phyloP scores from a whole-genome alignment of 2,113 vertebrate species.

The Ctenomys sociabilis region DNA sequence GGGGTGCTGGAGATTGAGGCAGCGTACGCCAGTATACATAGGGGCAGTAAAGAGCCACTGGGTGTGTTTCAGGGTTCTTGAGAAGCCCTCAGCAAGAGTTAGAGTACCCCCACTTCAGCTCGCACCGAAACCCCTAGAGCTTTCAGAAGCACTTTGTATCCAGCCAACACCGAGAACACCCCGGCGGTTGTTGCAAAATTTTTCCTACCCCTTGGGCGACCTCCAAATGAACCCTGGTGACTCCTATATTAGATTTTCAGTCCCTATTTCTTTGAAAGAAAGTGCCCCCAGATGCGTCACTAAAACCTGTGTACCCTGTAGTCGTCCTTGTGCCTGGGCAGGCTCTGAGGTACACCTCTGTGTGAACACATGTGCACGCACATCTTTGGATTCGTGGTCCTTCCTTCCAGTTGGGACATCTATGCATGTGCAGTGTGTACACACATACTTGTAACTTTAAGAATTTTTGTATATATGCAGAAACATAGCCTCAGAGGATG shows the following conservation, averaged over 20 bases:
- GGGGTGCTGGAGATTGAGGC: constrained; percentile 35
- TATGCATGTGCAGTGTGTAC: not conserved
- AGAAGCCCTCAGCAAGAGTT: constrained; percentile 6
- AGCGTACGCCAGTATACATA: not conserved
- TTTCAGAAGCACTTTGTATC: not conserved
- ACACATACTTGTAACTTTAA: constrained; percentile 32
- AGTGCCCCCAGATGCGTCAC: constrained; percentile 59
- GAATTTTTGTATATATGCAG: constrained; percentile 43
- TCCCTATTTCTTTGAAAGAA: constrained; percentile 64
- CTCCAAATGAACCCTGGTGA: constrained; percentile 55
- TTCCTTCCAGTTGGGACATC: constrained; percentile 32
- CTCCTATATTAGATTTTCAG: constrained; percentile 59
- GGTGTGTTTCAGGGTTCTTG: constrained; percentile 23
- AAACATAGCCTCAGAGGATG: not conserved
- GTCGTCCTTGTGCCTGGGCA: constrained; percentile 49
- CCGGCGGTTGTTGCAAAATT: constrained; percentile 1
- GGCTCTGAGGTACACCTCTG: not conserved
- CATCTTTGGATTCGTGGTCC: constrained; percentile 20
- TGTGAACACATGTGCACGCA: not conserved
- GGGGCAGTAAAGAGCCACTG: not conserved
- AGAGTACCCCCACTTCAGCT: not conserved
- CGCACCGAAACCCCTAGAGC: not conserved
- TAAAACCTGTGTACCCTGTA: constrained; percentile 15
- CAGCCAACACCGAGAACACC: constrained; percentile 5
- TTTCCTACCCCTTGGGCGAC: constrained; percentile 47